phyloP scores from a whole-genome alignment of 2,888 invertebrate genomes.

The Mallateleia sp. region DNA sequence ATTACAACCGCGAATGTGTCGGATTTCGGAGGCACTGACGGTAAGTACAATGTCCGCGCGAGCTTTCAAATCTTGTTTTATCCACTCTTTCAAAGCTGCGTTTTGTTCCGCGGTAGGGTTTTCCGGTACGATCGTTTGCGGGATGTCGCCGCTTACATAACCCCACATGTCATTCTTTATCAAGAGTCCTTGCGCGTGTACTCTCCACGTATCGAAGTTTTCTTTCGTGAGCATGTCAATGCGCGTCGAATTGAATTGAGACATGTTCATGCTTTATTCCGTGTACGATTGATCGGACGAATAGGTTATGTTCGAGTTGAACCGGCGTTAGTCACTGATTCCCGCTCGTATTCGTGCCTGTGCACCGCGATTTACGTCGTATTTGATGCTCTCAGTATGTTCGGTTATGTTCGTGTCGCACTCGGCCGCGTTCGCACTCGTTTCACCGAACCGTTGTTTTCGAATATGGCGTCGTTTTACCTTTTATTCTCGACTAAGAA shows the following conservation, averaged over 20 bases:
- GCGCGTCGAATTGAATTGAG: background rate
- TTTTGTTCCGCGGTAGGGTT: background rate
- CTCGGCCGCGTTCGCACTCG: too few species aligned
- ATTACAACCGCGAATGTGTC: constrained; percentile 20
- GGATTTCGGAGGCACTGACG: constrained; percentile 28
- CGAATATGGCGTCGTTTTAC: too few species aligned
- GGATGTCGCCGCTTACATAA: constrained; percentile 63
- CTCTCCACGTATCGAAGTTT: constrained; percentile 74
- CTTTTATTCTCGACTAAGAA: too few species aligned
- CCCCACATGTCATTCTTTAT: constrained; percentile 76
- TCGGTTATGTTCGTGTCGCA: too few species aligned
- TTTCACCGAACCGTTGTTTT: too few species aligned
- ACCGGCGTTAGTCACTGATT: too few species aligned
- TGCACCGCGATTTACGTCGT: too few species aligned
- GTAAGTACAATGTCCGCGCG: constrained; percentile 15
- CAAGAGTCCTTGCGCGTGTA: constrained; percentile 68
- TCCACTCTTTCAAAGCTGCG: constrained; percentile 13
- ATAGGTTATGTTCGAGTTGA: too few species aligned
- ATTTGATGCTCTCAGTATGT: too few species aligned
- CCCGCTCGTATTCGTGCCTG: too few species aligned
- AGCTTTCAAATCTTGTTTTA: constrained; percentile 31
- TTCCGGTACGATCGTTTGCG: background rate
- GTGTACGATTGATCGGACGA: too few species aligned
- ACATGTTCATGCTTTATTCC: too few species aligned
- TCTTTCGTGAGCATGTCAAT: constrained; percentile 11